These are phyloP conservation scores for Pan paniscus DNA, from an alignment of 2,113 vertebrate species.

Conservation along the genomic window DNA sequence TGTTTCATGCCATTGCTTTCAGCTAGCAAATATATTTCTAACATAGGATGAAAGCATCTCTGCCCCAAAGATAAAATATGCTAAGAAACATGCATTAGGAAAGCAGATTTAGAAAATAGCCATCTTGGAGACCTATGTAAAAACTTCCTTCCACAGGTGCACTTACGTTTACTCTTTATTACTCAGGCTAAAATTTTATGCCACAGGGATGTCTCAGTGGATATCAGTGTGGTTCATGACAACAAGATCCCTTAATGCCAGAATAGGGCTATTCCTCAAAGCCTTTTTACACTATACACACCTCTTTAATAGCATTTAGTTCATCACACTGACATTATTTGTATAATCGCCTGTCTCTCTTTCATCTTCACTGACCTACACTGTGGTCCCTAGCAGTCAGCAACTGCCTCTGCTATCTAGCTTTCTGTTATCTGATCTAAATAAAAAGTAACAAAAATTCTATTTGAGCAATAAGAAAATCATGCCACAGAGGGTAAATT, in stretches of 20 bases:
- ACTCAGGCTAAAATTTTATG: not conserved
- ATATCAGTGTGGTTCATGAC: not conserved
- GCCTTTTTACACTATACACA: too few relatives aligned
- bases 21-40: not conserved
- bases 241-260: not conserved
- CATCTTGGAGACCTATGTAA: not conserved
- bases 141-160: slow-evolving; percentile 48
- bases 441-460: not conserved
- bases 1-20: not conserved
- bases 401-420: not conserved
- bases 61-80: slow-evolving; percentile 69
- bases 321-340: not conserved
- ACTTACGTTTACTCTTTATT: not conserved
- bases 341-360: not conserved
- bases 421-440: not conserved
- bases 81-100: slow-evolving; percentile 56
- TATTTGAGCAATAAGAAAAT: not conserved
- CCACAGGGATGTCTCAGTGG: not conserved
- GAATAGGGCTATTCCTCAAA: not conserved
- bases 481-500: not conserved
- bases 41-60: not conserved
- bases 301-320: not conserved
- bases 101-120: slow-evolving; percentile 72
- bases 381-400: not conserved
- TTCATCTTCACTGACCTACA: not conserved